These are phyloP conservation scores for Diacarnus erythraeanus DNA, from an alignment of 37 sponge, comb jelly and placozoan genomes.

Conservation along the genomic window DNA sequence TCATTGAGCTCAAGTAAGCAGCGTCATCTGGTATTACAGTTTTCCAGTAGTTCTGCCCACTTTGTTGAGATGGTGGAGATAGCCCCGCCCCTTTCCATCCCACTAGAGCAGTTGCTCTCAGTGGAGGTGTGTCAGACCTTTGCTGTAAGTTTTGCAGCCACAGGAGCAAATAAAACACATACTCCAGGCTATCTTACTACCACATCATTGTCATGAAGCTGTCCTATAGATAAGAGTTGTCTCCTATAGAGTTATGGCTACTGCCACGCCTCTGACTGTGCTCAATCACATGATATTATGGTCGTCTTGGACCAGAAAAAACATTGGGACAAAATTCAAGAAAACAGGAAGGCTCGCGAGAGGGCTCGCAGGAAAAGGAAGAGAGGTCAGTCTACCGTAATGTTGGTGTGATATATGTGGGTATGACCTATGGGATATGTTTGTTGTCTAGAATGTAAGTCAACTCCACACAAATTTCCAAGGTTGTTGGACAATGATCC, in stretches of 20 bases:
- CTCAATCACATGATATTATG: conserved; percentile 20
- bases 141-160: conserved; percentile 23
- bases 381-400: not conserved
- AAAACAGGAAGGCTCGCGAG: conserved; percentile 12
- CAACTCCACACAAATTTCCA: too few species aligned
- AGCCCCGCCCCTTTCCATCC: not conserved
- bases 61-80: conserved; percentile 20
- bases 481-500: too few species aligned
- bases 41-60: not conserved
- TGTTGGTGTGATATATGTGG: too few species aligned
- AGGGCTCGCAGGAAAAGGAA: not conserved
- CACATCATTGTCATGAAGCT: not conserved
- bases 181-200: not conserved
- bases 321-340: conserved; percentile 1
- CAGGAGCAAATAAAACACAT: too few species aligned
- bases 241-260: conserved; percentile 13
- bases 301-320: conserved; percentile 22
- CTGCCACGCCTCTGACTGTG: conserved; percentile 5
- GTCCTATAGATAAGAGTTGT: not conserved
- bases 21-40: conserved; percentile 16
- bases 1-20: not conserved
- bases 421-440: too few species aligned
- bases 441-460: too few species aligned
- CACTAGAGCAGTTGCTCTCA: conserved; percentile 8
- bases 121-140: conserved; percentile 34